phyloP scores from a whole-genome alignment of 2,113 vertebrate species.

The Hipposideros armiger region DNA sequence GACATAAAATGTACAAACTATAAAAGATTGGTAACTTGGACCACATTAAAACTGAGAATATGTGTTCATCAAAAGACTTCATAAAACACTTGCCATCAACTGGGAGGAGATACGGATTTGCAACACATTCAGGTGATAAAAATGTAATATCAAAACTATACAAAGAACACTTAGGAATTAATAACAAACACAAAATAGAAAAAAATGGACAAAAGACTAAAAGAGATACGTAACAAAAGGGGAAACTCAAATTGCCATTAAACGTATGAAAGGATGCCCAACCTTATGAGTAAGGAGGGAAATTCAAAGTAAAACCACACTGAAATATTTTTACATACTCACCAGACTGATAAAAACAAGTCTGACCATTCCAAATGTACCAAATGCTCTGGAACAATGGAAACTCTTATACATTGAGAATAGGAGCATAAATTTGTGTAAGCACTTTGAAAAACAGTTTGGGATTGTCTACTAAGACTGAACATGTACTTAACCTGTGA shows the following conservation, averaged over 20 bases:
- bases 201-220: not conserved
- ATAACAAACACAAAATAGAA: not conserved
- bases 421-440: not conserved
- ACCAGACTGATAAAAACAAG: not conserved
- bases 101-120: not conserved
- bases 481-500: not conserved
- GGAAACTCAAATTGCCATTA: not conserved
- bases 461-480: not conserved
- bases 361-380: not conserved
- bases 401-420: not conserved
- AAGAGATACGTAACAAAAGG: not conserved
- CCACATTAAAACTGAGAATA: not conserved
- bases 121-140: not conserved
- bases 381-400: not conserved
- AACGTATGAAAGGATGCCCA: not conserved
- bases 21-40: not conserved
- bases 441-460: not conserved
- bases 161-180: not conserved
- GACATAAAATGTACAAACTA: not conserved
- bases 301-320: not conserved
- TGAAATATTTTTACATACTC: not conserved
- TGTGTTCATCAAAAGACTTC: not conserved
- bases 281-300: not conserved
- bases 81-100: not conserved
- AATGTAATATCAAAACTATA: not conserved